Percentiles rank a stretch among this genome's conserved stretches.
These are phyloP conservation scores for Centropus unirufus DNA, from an alignment of 2,113 vertebrate genomes.

Conservation along the genomic window DNA sequence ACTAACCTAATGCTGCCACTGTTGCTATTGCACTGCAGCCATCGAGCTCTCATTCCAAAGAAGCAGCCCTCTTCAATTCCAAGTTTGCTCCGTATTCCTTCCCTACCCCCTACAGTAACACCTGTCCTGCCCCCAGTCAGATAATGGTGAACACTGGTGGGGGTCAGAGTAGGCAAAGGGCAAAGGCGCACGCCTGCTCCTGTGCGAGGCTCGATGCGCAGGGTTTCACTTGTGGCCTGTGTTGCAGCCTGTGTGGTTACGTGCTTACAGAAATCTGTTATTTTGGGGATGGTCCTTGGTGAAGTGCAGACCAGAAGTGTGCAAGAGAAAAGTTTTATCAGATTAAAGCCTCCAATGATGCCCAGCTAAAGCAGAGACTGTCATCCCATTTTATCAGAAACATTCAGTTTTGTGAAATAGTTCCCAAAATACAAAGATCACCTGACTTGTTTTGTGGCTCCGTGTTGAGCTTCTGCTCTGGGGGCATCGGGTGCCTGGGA, in stretches of 20 bases:
- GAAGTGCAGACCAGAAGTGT: neutral
- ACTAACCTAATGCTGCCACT: neutral
- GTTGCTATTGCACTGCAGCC: neutral
- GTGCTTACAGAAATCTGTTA: neutral
- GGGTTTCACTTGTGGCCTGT: neutral
- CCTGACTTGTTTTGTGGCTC: neutral
- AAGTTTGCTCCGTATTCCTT: neutral
- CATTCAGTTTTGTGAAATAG: neutral
- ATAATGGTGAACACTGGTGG: neutral
- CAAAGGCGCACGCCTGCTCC: neutral
- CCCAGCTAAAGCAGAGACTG: neutral
- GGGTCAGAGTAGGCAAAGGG: neutral
- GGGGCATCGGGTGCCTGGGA: neutral
- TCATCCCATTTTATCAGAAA: neutral
- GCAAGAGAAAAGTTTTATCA: neutral
- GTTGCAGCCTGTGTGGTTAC: neutral
- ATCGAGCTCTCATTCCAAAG: neutral
- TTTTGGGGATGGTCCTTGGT: neutral
- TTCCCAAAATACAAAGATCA: neutral
- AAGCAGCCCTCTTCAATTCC: neutral
- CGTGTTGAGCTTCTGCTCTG: neutral
- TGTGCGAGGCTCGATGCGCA: neutral
- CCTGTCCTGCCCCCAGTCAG: neutral
- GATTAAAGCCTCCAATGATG: neutral
- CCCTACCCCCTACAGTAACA: neutral